These are phyloP conservation scores for Scaptomyza reducta DNA, from an alignment of 2,888 invertebrate species.

Conservation along the genomic window DNA sequence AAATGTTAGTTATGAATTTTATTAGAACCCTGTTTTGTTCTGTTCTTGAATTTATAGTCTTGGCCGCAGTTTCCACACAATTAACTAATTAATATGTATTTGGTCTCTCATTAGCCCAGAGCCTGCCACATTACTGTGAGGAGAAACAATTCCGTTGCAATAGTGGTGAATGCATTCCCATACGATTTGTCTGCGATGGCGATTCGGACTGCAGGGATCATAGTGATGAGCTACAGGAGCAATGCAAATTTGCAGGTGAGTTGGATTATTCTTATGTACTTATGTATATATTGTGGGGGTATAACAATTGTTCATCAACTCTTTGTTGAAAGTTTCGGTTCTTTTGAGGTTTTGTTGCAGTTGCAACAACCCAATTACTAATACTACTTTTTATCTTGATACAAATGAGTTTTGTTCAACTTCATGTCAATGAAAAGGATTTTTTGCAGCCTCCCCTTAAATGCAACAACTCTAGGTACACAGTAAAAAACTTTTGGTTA, in stretches of 20 bases:
- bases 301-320: background rate
- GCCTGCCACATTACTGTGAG: conserved; percentile 73
- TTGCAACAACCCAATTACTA: conserved; percentile 15
- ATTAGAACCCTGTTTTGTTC: conserved; percentile 46
- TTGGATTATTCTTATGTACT: conserved; percentile 8
- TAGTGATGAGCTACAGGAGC: conserved; percentile 90
- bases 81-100: conserved; percentile 74
- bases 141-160: conserved; percentile 90
- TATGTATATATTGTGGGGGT: background rate
- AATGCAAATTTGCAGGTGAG: conserved; percentile 88
- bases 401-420: conserved; percentile 38
- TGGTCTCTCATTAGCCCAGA: conserved; percentile 71
- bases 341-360: conserved; percentile 33
- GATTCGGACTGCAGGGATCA: conserved; percentile 92
- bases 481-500: background rate
- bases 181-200: conserved; percentile 91
- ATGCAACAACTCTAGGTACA: conserved; percentile 13
- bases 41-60: conserved; percentile 45
- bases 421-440: conserved; percentile 7
- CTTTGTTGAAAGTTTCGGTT: background rate
- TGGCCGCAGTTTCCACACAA: conserved; percentile 49
- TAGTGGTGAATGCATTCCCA: conserved; percentile 90
- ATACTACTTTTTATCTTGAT: conserved; percentile 19
- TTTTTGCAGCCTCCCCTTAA: background rate
- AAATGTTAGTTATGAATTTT: conserved; percentile 80